Base-by-base conservation (phyloP, 2,888 invertebrate species). In the Drosophila stalkeri region DNA sequence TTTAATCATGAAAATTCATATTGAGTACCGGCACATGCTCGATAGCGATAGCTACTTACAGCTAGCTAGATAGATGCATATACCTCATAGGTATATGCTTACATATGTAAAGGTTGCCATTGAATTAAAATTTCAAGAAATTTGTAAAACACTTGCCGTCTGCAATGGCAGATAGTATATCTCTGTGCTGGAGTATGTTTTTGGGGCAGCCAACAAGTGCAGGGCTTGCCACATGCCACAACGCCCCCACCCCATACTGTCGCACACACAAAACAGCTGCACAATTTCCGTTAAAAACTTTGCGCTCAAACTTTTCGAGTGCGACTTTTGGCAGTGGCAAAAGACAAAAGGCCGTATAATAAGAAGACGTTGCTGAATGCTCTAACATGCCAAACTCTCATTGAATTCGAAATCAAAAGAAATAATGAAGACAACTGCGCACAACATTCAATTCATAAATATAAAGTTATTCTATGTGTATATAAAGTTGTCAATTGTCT, bases 1-100 rank as follows among this genome's bases (percentile, higher is more conserved):
- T 80, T 81, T 87, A 86, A 86, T 87, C 86, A 87, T 82, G 86
- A 86, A 86, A 84, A 77, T 82, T 86, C 86, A 86, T 85, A 85
- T 79, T 66, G 77, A 79, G 70, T 59, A 65, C 60, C 72, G 61
- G 83, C 80, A 68, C 76, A 79, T 72, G 80, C 23, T 20, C 27
- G 64, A 62, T 69, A 78, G 51, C 72, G 78, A 56, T 65, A 47
- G 62, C 37, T 55, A 49, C 59, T 51, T 35, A 6, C 27, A 27
- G 27, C 41, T 11, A 35, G 18, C 23, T 31, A 41, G 6, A 43
- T 3, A 5, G 12, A 46, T 39, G 43, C 47, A 43, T 18, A 39
- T 35, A 39, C 18, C 23, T 18, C 35, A 41, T 31, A 33, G 27
- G 46, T 60, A 41, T 61, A 35, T 57, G 51, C 27, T 46, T 41